Evolutionary conservation across 2,888 invertebrate species (phyloP), one percentile per base, ranked within the genome.

Genomic region (Rhingia campestris): DNA sequence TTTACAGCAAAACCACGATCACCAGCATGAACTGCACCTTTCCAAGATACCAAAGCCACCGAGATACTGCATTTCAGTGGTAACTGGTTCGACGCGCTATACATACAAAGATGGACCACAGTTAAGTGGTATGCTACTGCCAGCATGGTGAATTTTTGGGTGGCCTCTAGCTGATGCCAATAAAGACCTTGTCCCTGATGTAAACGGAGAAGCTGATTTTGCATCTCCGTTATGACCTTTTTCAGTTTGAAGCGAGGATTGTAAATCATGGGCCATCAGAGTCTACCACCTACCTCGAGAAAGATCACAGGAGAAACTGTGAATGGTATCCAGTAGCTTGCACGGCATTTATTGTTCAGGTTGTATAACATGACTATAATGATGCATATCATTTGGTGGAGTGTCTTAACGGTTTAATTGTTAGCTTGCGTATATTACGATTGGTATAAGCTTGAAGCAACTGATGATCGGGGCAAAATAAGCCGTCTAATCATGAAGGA

Each of bases 71-170:
- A 54, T 37, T 75, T 53, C 39, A 37, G 49, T 54, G n/a, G 53
- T n/a, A 76, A 76, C 75, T 76, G 75, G 75, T 76, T 75, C 59
- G 37, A 56, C 39, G 63, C 67, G 37, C 12, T 45, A n/a, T 53
- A 32, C 10, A 32, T 9, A 10, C 51, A 51, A 30, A 6, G n/a
- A 32, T 6, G n/a, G n/a, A 41, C 30, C 32, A 30, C 49, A 22
- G 22, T 22, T 22, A 22, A 49, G 30, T 22, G 47, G 14, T 9
- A 10, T 49, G 14, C 49, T 49, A 10, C 30, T 7, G 14, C 4
- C 22, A 10, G 4, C 30, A 10, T 49, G 49, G 49, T 49, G 22
- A 12, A 4, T 49, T 53, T 79, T 79, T 72, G 72, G 79, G 72
- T 72, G 79, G 79, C 72, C 77, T 41, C 41, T 12, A 61, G 51